Evolutionary conservation across 35 echinoderm and acorn worm species (phyloP).

Genomic region (Ophiothrix spiculata): DNA sequence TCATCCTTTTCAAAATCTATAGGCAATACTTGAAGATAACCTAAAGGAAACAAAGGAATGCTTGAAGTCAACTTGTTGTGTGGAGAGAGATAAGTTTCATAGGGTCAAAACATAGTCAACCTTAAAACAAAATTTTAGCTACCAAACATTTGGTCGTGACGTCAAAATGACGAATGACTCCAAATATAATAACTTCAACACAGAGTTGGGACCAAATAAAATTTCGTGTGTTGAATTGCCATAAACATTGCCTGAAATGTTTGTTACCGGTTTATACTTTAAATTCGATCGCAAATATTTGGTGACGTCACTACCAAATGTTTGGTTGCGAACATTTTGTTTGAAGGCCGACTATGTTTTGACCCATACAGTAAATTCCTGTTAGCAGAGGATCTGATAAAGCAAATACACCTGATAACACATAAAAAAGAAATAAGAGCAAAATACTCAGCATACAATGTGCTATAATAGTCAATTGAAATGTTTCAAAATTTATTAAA

Average conservation of each 20-base stretch:
- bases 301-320: too few species aligned
- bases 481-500: background rate
- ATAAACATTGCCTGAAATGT: too few species aligned
- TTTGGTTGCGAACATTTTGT: too few species aligned
- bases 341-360: too few species aligned
- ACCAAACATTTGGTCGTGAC: background rate
- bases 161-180: background rate
- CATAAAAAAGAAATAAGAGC: background rate
- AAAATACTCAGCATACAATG: background rate
- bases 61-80: too few species aligned
- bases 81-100: background rate
- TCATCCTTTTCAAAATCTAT: constrained; percentile 96
- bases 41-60: constrained; percentile 1
- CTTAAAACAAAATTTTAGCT: background rate
- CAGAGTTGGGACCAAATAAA: too few species aligned
- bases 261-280: too few species aligned
- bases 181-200: background rate
- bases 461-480: background rate
- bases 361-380: too few species aligned
- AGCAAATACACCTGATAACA: too few species aligned
- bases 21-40: constrained; percentile 38
- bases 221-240: too few species aligned
- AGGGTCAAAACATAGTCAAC: background rate
- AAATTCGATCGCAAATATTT: too few species aligned
- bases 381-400: too few species aligned